Conservation (phyloP, 2,888 invertebrate species). For the Tetranychus piercei region DNA sequence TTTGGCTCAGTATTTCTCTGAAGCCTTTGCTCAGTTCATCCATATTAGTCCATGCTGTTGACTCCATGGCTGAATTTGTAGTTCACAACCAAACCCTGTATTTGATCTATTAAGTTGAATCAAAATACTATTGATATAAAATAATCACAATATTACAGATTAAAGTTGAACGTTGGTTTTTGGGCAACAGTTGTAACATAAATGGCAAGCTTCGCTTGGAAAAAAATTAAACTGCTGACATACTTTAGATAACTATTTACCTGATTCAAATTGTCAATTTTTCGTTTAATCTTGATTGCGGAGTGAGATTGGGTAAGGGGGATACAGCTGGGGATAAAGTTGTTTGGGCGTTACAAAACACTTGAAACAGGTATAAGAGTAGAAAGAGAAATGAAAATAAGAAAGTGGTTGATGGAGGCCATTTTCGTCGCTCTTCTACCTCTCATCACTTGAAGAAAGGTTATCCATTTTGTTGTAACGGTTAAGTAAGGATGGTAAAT, state of each 20-base stretch:
- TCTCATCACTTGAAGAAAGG: not conserved
- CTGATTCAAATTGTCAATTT: not conserved
- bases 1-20: not conserved
- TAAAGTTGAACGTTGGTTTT: not conserved
- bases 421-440: not conserved
- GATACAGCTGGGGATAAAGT: not conserved
- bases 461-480: not conserved
- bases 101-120: not conserved
- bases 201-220: not conserved
- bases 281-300: not conserved
- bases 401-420: not conserved
- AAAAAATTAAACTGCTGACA: not conserved
- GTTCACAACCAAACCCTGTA: not conserved
- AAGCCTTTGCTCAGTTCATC: conserved; percentile 6
- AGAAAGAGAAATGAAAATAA: not conserved
- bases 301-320: not conserved
- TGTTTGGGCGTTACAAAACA: not conserved
- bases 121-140: no score
- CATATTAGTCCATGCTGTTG: not conserved
- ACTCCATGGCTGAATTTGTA: not conserved
- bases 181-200: not conserved
- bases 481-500: no score
- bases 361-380: not conserved
- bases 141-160: no score
- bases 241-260: not conserved